phyloP scores from a whole-genome alignment of 2,113 vertebrate species.

The Rallus limicola region DNA sequence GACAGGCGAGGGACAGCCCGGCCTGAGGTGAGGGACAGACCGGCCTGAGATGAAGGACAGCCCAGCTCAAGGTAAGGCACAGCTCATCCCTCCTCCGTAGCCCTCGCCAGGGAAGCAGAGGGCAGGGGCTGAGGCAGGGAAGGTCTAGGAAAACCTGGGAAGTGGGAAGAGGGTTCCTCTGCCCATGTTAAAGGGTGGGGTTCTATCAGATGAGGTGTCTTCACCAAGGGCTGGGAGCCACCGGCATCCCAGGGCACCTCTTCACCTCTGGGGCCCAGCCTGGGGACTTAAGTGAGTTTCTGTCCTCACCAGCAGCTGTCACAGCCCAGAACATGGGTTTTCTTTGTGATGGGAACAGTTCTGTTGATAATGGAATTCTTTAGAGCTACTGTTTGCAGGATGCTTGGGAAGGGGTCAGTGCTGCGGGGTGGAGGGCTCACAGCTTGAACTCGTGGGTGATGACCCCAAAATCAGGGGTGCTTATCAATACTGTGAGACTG shows the following conservation, averaged over 20 bases:
- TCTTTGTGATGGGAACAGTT: background rate
- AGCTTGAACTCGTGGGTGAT: background rate
- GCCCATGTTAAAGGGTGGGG: background rate
- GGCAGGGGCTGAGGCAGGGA: background rate
- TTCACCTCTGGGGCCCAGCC: background rate
- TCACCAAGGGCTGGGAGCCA: background rate
- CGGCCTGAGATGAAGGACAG: no score
- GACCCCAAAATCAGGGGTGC: background rate
- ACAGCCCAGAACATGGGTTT: background rate
- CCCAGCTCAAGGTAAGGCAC: background rate
- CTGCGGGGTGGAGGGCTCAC: background rate
- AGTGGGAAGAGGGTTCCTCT: background rate
- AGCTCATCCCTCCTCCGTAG: background rate
- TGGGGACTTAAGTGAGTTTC: background rate
- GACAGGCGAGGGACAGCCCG: no score
- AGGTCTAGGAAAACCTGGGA: background rate
- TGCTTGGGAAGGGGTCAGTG: background rate
- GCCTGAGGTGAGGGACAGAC: no score
- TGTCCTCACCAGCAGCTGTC: background rate
- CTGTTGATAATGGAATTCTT: background rate
- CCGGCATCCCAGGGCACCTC: background rate
- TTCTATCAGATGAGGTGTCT: background rate
- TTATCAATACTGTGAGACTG: background rate
- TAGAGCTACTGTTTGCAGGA: background rate
- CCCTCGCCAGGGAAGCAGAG: background rate